Evolutionary conservation across 2,113 vertebrate genomes (phyloP).

Genomic region (Lycaon pictus): DNA sequence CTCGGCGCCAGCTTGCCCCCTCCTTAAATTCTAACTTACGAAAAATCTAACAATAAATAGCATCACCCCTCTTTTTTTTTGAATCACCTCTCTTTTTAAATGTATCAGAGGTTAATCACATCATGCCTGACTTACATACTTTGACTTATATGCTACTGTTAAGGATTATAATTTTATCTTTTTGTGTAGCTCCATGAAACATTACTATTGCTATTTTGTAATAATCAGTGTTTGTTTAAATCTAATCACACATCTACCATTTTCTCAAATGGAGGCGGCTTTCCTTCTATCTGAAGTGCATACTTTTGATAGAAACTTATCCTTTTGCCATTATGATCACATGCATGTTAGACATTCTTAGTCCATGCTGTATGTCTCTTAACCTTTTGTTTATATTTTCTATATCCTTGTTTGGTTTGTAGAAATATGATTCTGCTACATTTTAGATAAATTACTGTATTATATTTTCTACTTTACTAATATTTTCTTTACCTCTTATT

Average conservation of each 20-base stretch:
- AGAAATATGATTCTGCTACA: not conserved
- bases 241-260: not conserved
- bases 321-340: not conserved
- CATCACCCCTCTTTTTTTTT: not conserved
- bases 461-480: not conserved
- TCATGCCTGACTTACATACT: not conserved
- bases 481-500: constrained; percentile 1
- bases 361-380: not conserved
- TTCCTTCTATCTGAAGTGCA: not conserved
- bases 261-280: not conserved
- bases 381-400: not conserved
- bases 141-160: not conserved
- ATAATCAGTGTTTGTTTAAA: not conserved
- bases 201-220: constrained; percentile 17
- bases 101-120: not conserved
- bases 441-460: not conserved
- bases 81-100: not conserved
- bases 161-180: not conserved
- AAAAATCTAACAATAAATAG: not conserved
- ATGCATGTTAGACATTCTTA: not conserved
- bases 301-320: not conserved
- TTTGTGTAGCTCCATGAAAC: constrained; percentile 1
- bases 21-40: not conserved
- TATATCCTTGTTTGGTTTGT: constrained; percentile 11
- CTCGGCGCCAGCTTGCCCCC: no score